Conservation (phyloP, 2,113 vertebrate genomes). For the Fregata magnificens region DNA sequence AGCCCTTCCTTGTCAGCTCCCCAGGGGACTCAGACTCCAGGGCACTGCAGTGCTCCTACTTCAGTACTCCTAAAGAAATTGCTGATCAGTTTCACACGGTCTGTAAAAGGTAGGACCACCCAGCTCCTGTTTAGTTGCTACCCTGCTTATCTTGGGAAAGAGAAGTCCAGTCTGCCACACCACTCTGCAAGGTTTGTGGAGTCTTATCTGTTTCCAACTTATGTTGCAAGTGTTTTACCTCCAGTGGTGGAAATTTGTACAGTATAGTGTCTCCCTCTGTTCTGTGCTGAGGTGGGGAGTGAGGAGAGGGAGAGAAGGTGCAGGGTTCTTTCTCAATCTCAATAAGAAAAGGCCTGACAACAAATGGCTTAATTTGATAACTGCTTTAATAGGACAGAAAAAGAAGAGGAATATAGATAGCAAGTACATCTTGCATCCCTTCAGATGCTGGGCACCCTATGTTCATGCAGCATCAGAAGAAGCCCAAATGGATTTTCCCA, state of each 20-base stretch:
- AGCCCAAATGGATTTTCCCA: neutral
- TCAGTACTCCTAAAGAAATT: neutral
- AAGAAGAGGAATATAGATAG: neutral
- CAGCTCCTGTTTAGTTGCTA: neutral
- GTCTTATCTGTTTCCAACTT: neutral
- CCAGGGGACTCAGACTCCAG: neutral
- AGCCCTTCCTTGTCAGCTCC: neutral
- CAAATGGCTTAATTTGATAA: neutral
- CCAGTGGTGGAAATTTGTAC: neutral
- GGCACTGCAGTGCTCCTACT: neutral
- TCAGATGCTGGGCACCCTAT: neutral
- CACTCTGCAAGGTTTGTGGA: neutral
- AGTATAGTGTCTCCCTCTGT: neutral
- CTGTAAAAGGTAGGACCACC: neutral
- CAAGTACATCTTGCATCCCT: neutral
- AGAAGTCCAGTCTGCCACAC: neutral
- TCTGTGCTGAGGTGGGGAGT: neutral
- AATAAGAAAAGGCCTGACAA: neutral
- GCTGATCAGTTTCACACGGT: neutral
- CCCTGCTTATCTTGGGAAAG: neutral
- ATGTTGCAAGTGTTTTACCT: neutral
- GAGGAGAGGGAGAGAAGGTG: neutral
- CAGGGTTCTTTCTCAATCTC: neutral
- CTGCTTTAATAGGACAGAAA: neutral
- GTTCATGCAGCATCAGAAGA: neutral